Base-by-base conservation (phyloP, 2,113 vertebrate genomes). In the Channa maculata region DNA sequence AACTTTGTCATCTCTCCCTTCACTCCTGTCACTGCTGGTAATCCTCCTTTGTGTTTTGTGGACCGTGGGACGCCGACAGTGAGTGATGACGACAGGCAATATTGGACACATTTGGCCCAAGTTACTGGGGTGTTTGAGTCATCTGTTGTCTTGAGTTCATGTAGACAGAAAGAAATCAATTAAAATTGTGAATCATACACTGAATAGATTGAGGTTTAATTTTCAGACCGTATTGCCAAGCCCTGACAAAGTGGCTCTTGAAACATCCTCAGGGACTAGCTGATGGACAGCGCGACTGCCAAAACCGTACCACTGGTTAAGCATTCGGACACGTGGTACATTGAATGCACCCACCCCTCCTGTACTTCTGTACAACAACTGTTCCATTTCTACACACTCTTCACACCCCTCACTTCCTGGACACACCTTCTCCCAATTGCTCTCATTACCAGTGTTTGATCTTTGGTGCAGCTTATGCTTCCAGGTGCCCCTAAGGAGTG, bases 371-470 rank as follows among this genome's bases (percentile, higher is more conserved):
- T 82, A 76, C 84, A 87, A 83, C 88, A 86, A 89, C 86, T 88
- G 90, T 86, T 90, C 84, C 76, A 66, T 84, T 86, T 86, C 68
- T 54, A 84, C 85, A 88, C 81, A 79, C 79, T 89, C 79, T 87
- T 89, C 84, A 90, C 91, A 91, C 91, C 91, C 89, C 91, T 89
- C 83, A 88, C 93, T 93, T 93, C 93, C 93, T 91, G 90, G 88
- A 89, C 92, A 93, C 93, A 91, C 93, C 94, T 89, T 92, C 90
- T 93, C 84, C 91, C 88, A 92, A 94, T 93, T 93, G 94, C 91
- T 91, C 91, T 89, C 91, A 92, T 92, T 93, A 92, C 88, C 65
- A 37, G 83, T 41, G 90, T 93, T 93, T 92, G 92, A 92, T 89
- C 91, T 93, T 90, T 88, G 82, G 87, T 83, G 91, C 88, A 83